phyloP scores from a whole-genome alignment of 2,113 vertebrate genomes.

The Nothobranchius furzeri region DNA sequence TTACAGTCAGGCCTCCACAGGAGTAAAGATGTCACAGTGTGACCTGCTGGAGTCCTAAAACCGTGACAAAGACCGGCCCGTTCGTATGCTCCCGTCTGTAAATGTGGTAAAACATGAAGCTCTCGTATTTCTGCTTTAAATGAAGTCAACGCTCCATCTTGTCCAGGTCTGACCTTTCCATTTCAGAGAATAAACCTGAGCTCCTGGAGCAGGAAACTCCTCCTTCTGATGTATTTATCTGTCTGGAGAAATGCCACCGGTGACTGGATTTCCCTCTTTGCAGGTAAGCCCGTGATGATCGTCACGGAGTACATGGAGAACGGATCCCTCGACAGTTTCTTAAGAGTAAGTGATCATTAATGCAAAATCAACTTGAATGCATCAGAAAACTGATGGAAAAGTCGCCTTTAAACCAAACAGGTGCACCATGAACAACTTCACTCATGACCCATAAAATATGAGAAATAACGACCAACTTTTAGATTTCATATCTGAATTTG shows the following conservation, averaged over 20 bases:
- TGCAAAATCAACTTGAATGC: not conserved
- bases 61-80: conserved; percentile 57
- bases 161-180: conserved; percentile 20
- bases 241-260: not conserved
- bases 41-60: conserved; percentile 72
- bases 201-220: not conserved
- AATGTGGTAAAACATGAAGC: conserved; percentile 1
- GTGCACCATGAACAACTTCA: no score
- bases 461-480: no score
- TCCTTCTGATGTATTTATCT: no score
- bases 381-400: not conserved
- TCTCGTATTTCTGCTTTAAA: conserved; percentile 38
- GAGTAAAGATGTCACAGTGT: conserved; percentile 79
- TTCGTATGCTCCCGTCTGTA: conserved; percentile 26
- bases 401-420: no score
- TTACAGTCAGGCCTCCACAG: conserved; percentile 60
- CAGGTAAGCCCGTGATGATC: conserved; percentile 79
- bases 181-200: conserved; percentile 36
- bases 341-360: conserved; percentile 65
- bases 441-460: no score
- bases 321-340: conserved; percentile 75
- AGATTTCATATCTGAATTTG: no score
- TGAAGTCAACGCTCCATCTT: conserved; percentile 15
- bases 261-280: conserved; percentile 9
- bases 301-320: conserved; percentile 80